phyloP scores from a whole-genome alignment of 2,797 vertebrate genomes.

The Phrynocephalus vlangalii region DNA sequence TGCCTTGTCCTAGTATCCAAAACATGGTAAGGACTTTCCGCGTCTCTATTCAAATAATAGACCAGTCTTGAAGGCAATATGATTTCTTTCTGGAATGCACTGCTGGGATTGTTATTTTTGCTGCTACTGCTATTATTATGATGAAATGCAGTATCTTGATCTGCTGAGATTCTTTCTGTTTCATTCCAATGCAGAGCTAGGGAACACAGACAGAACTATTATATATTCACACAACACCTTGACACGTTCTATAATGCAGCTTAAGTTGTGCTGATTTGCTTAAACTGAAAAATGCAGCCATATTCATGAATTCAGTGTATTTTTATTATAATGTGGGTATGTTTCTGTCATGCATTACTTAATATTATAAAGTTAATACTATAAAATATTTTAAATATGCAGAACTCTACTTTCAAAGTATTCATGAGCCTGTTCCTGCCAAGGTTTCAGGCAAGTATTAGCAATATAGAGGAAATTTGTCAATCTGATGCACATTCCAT shows the following conservation, averaged over 20 bases:
- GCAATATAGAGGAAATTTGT: not conserved
- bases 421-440: not conserved
- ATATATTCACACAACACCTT: slow-evolving; percentile 51
- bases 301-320: slow-evolving; percentile 15
- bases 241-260: slow-evolving; percentile 44
- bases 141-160: slow-evolving; percentile 74
- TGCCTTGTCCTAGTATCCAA: slow-evolving; percentile 90
- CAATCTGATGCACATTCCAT: slow-evolving; percentile 31
- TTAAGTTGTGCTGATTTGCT: slow-evolving; percentile 26
- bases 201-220: slow-evolving; percentile 61
- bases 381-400: slow-evolving; percentile 35
- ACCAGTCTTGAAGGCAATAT: slow-evolving; percentile 93
- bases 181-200: slow-evolving; percentile 81
- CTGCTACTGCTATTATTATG: slow-evolving; percentile 73
- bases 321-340: slow-evolving; percentile 21
- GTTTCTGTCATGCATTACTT: slow-evolving; percentile 40
- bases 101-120: slow-evolving; percentile 81
- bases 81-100: slow-evolving; percentile 85
- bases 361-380: slow-evolving; percentile 20
- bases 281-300: slow-evolving; percentile 43
- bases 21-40: slow-evolving; percentile 93
- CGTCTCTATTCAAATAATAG: slow-evolving; percentile 95
- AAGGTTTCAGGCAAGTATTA: slow-evolving; percentile 2
- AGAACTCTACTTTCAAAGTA: slow-evolving; percentile 10
- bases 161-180: slow-evolving; percentile 68